Percentiles rank a stretch among this genome's conserved stretches.
Evolutionary conservation across 2,797 vertebrate genomes (phyloP).

Genomic region (Phalanger gymnotis): DNA sequence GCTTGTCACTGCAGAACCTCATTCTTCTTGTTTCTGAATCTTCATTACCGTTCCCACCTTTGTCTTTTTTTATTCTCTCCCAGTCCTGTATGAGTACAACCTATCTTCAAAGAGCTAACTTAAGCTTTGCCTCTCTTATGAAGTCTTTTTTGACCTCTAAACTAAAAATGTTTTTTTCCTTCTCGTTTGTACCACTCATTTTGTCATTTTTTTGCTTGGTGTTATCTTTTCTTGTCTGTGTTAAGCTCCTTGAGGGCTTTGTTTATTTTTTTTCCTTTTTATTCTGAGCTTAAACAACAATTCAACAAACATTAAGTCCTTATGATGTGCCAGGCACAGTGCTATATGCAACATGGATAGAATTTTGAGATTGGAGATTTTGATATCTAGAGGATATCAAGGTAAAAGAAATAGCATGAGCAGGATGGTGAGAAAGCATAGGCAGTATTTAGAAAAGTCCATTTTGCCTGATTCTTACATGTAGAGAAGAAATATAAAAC

Average conservation of each 20-base stretch:
- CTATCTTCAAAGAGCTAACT: background rate
- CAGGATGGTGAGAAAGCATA: background rate
- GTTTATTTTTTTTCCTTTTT: background rate
- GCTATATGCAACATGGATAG: background rate
- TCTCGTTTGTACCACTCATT: background rate
- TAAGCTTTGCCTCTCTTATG: background rate
- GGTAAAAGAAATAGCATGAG: background rate
- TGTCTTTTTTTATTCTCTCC: background rate
- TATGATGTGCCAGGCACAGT: background rate
- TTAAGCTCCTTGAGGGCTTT: background rate
- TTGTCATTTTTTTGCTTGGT: background rate
- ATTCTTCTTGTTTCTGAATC: background rate
- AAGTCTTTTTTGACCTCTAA: background rate
- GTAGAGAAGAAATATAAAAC: background rate
- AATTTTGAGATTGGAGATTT: background rate
- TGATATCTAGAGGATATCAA: background rate
- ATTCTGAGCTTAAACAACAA: background rate
- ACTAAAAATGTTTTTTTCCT: background rate
- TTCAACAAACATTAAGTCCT: background rate
- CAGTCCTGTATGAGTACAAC: background rate
- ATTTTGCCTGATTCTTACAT: background rate
- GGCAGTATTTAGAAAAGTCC: background rate
- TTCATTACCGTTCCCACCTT: background rate
- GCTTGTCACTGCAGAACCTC: background rate
- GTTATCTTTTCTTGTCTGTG: background rate